Conservation (phyloP, 1,140 invertebrate species). For the Helicorthomorpha holstii region DNA sequence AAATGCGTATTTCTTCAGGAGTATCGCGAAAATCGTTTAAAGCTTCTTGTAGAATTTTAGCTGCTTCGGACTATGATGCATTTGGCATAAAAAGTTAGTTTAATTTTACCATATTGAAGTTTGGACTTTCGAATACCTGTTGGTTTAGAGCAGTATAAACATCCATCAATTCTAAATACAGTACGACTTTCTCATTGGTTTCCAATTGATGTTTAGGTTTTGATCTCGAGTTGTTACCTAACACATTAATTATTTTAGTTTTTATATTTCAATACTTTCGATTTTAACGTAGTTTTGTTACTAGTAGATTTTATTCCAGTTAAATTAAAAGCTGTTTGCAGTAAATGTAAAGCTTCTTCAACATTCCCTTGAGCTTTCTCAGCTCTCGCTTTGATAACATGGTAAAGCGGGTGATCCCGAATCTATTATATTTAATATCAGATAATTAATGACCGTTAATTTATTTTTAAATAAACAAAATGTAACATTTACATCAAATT, state of each 20-base stretch:
- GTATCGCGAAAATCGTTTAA: conserved; percentile 54
- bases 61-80: conserved; percentile 45
- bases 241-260: conserved; percentile 4
- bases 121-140: conserved; percentile 25
- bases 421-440: conserved; percentile 27
- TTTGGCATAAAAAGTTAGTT: not conserved
- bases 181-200: conserved; percentile 58
- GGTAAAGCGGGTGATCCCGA: conserved; percentile 73
- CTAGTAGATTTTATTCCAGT: conserved; percentile 15
- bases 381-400: conserved; percentile 66
- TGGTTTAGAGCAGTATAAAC: conserved; percentile 48
- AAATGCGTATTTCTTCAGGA: conserved; percentile 62
- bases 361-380: conserved; percentile 55
- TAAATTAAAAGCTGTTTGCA: conserved; percentile 47
- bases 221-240: conserved; percentile 10
- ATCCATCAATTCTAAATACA: conserved; percentile 75
- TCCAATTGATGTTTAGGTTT: conserved; percentile 31
- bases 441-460: not conserved
- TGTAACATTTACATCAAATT: conserved; percentile 49
- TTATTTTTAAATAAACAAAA: not conserved
- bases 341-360: conserved; percentile 53
- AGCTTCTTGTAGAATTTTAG: conserved; percentile 63
- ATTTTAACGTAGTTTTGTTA: not conserved
- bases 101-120: not conserved
- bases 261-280: not conserved